Conservation (phyloP, 2,797 vertebrate genomes). For the Sebastes miniatus region DNA sequence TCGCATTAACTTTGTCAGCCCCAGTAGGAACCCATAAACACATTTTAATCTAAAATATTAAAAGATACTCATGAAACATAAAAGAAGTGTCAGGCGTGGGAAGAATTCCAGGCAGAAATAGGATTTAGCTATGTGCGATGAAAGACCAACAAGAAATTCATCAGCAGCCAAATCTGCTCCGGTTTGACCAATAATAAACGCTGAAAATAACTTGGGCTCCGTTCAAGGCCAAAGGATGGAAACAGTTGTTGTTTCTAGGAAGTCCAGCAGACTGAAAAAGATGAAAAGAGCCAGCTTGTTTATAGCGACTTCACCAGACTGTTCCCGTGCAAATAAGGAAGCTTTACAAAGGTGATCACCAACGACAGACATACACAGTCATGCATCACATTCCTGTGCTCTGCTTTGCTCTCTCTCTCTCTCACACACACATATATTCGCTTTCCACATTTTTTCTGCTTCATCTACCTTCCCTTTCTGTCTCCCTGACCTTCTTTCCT, state of each 20-base stretch:
- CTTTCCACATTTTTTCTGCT: slow-evolving; percentile 20
- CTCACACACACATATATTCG: background rate
- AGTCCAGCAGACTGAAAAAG: slow-evolving; percentile 15
- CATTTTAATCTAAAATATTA: background rate
- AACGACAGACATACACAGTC: background rate
- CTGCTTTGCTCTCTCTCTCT: background rate
- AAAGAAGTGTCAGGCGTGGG: background rate
- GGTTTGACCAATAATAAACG: slow-evolving; percentile 6
- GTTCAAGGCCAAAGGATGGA: slow-evolving; percentile 2
- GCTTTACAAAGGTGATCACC: background rate
- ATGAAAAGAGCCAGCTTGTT: slow-evolving; percentile 27
- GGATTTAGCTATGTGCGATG: background rate
- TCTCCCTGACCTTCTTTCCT: slow-evolving; percentile 46
- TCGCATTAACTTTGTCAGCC: too few relatives aligned
- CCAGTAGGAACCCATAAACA: background rate
- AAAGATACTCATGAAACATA: background rate
- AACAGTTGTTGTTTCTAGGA: slow-evolving; percentile 15
- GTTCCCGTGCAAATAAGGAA: background rate
- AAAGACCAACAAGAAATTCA: background rate
- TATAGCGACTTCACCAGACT: slow-evolving; percentile 12
- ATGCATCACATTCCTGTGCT: slow-evolving; percentile 33
- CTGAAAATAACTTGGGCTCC: background rate
- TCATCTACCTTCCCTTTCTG: slow-evolving; percentile 28
- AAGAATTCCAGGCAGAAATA: background rate
- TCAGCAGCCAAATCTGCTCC: background rate